These are phyloP conservation scores for Heteromyza rotundicornis DNA, from an alignment of 2,888 invertebrate genomes.

Conservation along the genomic window DNA sequence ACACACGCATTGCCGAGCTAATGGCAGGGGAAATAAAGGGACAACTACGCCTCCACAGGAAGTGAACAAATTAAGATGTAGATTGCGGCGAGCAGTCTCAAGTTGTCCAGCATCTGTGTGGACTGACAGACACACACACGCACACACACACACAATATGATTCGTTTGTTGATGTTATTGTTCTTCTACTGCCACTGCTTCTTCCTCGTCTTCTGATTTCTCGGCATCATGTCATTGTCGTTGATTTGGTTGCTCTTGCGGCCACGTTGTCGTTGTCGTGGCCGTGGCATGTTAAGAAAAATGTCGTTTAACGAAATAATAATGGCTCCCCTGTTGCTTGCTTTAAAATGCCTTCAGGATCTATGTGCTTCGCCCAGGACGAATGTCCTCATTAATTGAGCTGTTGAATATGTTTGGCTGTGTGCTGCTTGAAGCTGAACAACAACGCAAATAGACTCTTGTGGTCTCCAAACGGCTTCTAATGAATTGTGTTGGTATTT, in stretches of 20 bases:
- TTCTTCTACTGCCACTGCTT: not conserved
- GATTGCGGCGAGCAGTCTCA: constrained; percentile 1
- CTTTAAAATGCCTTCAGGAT: constrained; percentile 20
- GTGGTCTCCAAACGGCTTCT: too few relatives aligned
- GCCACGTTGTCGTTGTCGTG: not conserved
- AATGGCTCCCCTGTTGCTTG: constrained; percentile 23
- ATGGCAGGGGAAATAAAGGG: not conserved
- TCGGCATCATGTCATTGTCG: not conserved
- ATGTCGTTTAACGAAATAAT: constrained; percentile 23
- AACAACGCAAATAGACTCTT: too few relatives aligned
- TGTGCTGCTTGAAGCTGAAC: too few relatives aligned
- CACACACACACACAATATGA: not conserved
- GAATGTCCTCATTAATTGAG: constrained; percentile 17
- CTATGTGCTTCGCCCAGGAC: too few relatives aligned
- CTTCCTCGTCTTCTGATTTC: not conserved
- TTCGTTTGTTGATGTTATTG: not conserved
- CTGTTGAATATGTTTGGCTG: constrained; percentile 12
- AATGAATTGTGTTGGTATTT: too few relatives aligned
- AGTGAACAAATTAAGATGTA: constrained; percentile 8
- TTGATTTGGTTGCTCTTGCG: not conserved
- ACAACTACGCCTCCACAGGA: not conserved
- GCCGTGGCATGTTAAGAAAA: constrained; percentile 7
- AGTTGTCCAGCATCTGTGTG: constrained; percentile 1
- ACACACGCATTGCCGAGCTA: not conserved
- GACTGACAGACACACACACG: not conserved